Conservation (phyloP, 2,797 vertebrate species). For the Malacoctenus gilli region DNA sequence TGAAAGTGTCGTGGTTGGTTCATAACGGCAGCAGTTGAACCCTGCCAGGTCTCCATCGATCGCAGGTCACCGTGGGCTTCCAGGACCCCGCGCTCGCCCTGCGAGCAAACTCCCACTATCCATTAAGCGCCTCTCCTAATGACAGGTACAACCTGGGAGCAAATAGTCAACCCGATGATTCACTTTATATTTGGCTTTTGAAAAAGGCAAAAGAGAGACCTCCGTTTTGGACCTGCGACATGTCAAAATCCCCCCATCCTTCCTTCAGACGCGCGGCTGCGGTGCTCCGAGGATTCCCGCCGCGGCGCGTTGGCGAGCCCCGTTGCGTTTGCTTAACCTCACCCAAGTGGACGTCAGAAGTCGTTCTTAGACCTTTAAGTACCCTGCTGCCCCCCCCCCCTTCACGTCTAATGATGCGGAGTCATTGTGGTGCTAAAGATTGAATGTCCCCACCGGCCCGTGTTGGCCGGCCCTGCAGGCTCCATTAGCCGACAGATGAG, state of each 20-base stretch:
- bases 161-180: conserved; percentile 32
- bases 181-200: no score
- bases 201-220: no score
- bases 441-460: conserved; percentile 45
- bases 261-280: no score
- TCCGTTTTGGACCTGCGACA: no score
- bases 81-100: conserved; percentile 41
- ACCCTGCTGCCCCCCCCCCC: conserved; percentile 14
- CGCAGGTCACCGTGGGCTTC: conserved; percentile 60
- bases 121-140: conserved; percentile 50
- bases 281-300: no score
- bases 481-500: conserved; percentile 74
- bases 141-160: conserved; percentile 13
- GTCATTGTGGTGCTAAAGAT: conserved; percentile 55
- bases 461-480: conserved; percentile 56
- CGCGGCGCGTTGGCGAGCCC: neutral
- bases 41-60: conserved; percentile 63
- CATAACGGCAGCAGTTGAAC: conserved; percentile 34
- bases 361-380: conserved; percentile 22
- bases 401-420: conserved; percentile 24
- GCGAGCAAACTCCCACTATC: conserved; percentile 55
- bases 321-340: conserved; percentile 7
- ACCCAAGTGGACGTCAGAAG: conserved; percentile 13
- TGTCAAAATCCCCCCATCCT: no score
- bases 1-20: conserved; percentile 39